Conservation (phyloP, 2,113 vertebrate species). For the Tetrao urogallus region DNA sequence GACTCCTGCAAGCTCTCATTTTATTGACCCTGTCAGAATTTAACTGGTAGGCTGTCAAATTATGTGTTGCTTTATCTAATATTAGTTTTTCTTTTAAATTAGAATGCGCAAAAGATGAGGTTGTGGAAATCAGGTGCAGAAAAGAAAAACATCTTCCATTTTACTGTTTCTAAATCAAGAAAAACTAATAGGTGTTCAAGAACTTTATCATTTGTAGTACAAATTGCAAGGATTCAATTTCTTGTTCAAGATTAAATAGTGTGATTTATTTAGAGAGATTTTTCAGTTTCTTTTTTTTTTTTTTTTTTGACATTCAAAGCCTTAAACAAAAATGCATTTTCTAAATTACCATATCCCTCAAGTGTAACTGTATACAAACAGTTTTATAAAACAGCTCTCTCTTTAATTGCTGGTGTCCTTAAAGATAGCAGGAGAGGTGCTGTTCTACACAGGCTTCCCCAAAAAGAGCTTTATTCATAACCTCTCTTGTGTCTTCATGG, state of each 20-base stretch:
- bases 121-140: slow-evolving; percentile 28
- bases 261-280: not conserved
- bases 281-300: not conserved
- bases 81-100: slow-evolving; percentile 70
- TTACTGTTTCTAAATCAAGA: not conserved
- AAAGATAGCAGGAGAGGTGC: not conserved
- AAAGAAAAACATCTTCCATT: not conserved
- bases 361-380: not conserved
- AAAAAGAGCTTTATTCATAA: not conserved
- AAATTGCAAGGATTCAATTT: not conserved
- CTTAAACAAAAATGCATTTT: not conserved
- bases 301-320: not conserved
- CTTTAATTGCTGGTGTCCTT: not conserved
- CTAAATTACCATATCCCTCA: not conserved
- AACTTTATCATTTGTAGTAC: not conserved
- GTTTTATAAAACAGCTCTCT: not conserved
- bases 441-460: not conserved
- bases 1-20: slow-evolving; percentile 69
- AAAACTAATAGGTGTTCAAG: not conserved
- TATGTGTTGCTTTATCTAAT: slow-evolving; percentile 70
- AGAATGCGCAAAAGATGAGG: not conserved
- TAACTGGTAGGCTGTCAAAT: slow-evolving; percentile 69
- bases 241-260: not conserved
- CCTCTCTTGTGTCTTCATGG: not conserved
- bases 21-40: slow-evolving; percentile 74